A percentile compares a stretch with the other conserved stretches of the same genome.
Evolutionary conservation across 1,140 invertebrate species (phyloP).

Genomic region (Cepaea nemoralis): DNA sequence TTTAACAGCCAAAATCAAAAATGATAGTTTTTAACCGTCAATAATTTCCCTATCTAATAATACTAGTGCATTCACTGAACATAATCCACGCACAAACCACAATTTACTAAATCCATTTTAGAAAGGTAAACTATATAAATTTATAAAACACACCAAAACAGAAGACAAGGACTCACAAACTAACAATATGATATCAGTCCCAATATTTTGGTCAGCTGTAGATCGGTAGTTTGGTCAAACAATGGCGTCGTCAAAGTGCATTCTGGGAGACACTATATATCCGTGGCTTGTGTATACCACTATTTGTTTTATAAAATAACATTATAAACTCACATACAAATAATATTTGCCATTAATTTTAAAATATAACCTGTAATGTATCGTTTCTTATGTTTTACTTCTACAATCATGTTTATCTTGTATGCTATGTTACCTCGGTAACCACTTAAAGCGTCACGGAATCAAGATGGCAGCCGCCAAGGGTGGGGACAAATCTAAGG

Average conservation of each 20-base stretch:
- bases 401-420: background rate
- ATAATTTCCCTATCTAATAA: too few species aligned
- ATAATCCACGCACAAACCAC: too few species aligned
- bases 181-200: too few species aligned
- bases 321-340: background rate
- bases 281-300: background rate
- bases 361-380: too few species aligned
- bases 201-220: background rate
- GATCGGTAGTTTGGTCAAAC: background rate
- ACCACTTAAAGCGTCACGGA: background rate
- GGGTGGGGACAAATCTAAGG: background rate
- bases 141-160: too few species aligned
- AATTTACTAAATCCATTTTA: too few species aligned
- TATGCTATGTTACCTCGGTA: background rate
- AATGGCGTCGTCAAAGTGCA: background rate
- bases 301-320: background rate
- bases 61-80: too few species aligned
- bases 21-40: too few species aligned
- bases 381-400: background rate
- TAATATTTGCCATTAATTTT: background rate
- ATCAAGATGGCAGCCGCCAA: conserved; percentile 21
- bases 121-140: too few species aligned
- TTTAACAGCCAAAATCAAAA: too few species aligned
- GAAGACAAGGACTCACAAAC: too few species aligned
- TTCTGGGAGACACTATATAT: background rate